A percentile compares a stretch with the other conserved stretches of the same genome.
phyloP scores from a whole-genome alignment of 35 echinoderm and acorn worm genomes.

The Holothuria glaberrima region DNA sequence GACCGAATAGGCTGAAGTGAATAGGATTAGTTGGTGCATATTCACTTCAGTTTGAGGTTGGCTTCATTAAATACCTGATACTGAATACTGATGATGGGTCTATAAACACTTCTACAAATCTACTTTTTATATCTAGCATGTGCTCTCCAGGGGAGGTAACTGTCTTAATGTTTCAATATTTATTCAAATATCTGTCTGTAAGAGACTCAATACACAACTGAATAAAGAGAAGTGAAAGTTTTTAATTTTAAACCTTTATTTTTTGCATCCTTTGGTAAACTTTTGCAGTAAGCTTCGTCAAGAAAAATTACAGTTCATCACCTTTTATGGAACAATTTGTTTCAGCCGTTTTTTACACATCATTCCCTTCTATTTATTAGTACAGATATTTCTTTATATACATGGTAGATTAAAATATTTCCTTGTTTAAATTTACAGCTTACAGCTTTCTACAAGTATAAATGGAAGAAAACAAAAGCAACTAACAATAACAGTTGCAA shows the following conservation, averaged over 20 bases:
- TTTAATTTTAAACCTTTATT: slow-evolving; percentile 33
- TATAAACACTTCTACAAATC: too few relatives aligned
- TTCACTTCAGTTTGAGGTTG: too few relatives aligned
- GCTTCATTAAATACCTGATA: too few relatives aligned
- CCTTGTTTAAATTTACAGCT: slow-evolving; percentile 52
- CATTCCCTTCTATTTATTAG: slow-evolving; percentile 18
- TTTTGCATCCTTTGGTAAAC: slow-evolving; percentile 61
- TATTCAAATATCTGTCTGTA: too few relatives aligned
- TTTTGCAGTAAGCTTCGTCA: slow-evolving; percentile 27
- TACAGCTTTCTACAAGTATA: slow-evolving; percentile 24
- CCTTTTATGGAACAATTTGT: slow-evolving; percentile 3
- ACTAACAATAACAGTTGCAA: too few relatives aligned
- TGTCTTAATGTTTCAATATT: not conserved
- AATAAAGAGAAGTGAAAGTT: not conserved
- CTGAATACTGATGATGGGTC: too few relatives aligned
- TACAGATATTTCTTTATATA: slow-evolving; percentile 63
- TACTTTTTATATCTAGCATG: too few relatives aligned
- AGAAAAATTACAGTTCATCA: slow-evolving; percentile 19
- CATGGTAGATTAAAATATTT: slow-evolving; percentile 66
- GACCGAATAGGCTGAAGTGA: too few relatives aligned
- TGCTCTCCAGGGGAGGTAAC: too few relatives aligned
- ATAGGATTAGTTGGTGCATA: too few relatives aligned
- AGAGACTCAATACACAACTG: not conserved
- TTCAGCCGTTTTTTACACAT: not conserved
- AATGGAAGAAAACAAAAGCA: slow-evolving; percentile 51